Evolutionary conservation across 2,113 vertebrate genomes (phyloP).

Genomic region (Perca flavescens): DNA sequence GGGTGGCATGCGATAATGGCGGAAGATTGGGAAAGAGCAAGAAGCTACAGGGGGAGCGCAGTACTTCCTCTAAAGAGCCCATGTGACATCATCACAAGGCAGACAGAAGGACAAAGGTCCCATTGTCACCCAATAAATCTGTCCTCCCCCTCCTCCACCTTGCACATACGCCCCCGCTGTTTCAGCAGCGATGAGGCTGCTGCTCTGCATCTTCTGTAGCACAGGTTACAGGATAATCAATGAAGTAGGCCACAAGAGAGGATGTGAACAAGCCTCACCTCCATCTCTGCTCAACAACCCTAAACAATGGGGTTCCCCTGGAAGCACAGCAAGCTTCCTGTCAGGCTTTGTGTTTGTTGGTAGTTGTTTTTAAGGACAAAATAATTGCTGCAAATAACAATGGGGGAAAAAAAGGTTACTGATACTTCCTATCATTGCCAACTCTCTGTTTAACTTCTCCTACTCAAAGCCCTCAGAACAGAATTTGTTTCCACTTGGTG

Average conservation of each 20-base stretch:
- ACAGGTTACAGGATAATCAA: not conserved
- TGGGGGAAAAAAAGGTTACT: not conserved
- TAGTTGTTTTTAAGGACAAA: not conserved
- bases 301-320: not conserved
- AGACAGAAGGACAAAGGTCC: constrained; percentile 27
- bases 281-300: not conserved
- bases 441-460: no score
- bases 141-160: not conserved
- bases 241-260: not conserved
- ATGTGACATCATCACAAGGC: constrained; percentile 53
- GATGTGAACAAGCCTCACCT: not conserved
- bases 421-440: not conserved
- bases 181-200: not conserved
- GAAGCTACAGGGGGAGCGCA: not conserved
- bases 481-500: no score
- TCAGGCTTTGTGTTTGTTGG: not conserved
- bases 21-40: not conserved
- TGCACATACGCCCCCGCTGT: no score
- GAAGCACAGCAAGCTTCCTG: not conserved
- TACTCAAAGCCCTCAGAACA: not conserved
- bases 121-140: constrained; percentile 27
- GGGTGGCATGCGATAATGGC: not conserved
- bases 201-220: not conserved
- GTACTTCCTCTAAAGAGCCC: constrained; percentile 16
- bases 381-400: not conserved